Base-by-base conservation (phyloP, 2,797 vertebrate species). In the Pseudopleuronectes americanus region DNA sequence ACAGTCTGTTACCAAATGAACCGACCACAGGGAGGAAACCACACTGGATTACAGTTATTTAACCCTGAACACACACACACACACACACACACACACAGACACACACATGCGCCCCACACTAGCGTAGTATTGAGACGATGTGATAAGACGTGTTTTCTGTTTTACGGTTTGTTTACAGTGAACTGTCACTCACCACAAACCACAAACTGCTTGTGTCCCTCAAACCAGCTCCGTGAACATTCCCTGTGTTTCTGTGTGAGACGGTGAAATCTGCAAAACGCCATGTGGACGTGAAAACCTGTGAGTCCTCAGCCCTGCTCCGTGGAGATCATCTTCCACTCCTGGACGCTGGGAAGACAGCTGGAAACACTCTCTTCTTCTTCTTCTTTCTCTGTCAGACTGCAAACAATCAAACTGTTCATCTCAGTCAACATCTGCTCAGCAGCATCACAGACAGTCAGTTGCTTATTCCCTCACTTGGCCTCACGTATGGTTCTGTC, bases 11-110 rank as follows among this genome's bases (percentile, higher is more conserved):
- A 87, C 71, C 57, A 81, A 85, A 84, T 52, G 70, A 73, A 58
- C 10, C n/a, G n/a, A 71, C 87, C 81, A 36, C 84, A 86, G 74
- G 60, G 80, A 84, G 83, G 88, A 89, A 93, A 87, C 83, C 84
- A 65, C 80, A 75, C 8, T 43, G 56, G 33, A 64, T 77, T 84
- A 84, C 86, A 81, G 87, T 89, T 88, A 83, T 86, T 87, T 74
- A 78, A 74, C 62, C 45, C 41, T 45, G 21, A 51, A 60, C 64
- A 53, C 70, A 66, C 77, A 58, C 76, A 10, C 36, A 10, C 36
- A 38, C 36, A 38, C 9, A 38, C 36, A 38, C 36, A 38, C 8
- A 45, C 43, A 38, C 36, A 38, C 8, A 45, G 14, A 45, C 43
- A 45, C 43, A 45, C 43, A 17, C 43, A 54, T 53, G 57, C 79